These are phyloP conservation scores for Plutomurus gul DNA, from an alignment of 1,140 invertebrate genomes.

Conservation along the genomic window DNA sequence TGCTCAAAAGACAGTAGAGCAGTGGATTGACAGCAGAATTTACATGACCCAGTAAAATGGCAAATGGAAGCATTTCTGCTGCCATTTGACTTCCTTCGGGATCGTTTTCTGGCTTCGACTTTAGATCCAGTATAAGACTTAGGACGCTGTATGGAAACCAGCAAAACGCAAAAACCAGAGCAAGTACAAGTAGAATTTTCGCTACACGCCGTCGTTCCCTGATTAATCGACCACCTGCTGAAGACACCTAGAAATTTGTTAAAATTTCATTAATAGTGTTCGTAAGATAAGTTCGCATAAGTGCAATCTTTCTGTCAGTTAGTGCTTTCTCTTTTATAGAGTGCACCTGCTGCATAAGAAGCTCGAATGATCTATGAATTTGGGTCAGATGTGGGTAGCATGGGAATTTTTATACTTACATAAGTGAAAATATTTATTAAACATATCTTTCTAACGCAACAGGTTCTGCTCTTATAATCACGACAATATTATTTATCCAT, in stretches of 20 bases:
- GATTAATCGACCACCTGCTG: conserved; percentile 67
- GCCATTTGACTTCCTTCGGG: conserved; percentile 25
- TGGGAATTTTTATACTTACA: too few species aligned
- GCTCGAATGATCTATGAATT: too few species aligned
- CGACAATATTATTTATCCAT: too few species aligned
- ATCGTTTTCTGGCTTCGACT: conserved; percentile 56
- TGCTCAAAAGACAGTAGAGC: conserved; percentile 85
- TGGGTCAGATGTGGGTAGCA: too few species aligned
- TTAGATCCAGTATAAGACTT: conserved; percentile 66
- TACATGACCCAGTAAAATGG: conserved; percentile 66
- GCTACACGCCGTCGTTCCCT: conserved; percentile 72
- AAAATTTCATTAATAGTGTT: too few species aligned
- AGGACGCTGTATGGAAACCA: conserved; percentile 79
- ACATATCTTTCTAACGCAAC: too few species aligned
- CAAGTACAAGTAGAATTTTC: conserved; percentile 72
- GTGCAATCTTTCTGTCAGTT: too few species aligned
- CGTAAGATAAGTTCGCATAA: too few species aligned
- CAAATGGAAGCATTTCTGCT: conserved; percentile 59
- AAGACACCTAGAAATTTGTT: conserved; percentile 56
- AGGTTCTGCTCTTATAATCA: too few species aligned
- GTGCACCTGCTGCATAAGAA: too few species aligned
- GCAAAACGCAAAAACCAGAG: conserved; percentile 74
- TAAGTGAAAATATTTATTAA: too few species aligned
- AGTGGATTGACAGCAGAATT: conserved; percentile 87
- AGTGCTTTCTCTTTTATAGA: too few species aligned